These are phyloP conservation scores for Pluvialis apricaria DNA, from an alignment of 2,113 vertebrate species.

Conservation along the genomic window DNA sequence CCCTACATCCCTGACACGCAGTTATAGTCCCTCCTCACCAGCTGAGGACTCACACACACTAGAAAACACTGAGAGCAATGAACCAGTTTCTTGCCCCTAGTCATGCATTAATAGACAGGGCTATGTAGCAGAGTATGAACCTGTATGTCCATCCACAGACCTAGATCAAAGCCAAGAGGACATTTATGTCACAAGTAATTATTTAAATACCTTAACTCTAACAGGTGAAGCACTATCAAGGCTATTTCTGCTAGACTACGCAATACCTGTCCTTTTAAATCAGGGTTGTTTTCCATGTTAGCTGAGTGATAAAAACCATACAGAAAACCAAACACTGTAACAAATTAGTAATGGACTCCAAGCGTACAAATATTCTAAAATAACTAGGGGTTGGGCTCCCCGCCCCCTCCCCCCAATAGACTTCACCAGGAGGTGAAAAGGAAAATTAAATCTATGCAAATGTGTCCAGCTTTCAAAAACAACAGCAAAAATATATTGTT, in stretches of 20 bases:
- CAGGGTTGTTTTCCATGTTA: background rate
- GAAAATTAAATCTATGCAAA: slow-evolving; percentile 7
- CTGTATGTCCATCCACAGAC: background rate
- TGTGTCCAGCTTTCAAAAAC: background rate
- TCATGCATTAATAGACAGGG: background rate
- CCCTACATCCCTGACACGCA: background rate
- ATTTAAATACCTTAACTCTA: background rate
- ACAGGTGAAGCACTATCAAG: background rate
- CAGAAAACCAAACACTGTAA: background rate
- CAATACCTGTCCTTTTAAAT: background rate
- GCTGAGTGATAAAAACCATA: background rate
- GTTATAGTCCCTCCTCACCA: background rate
- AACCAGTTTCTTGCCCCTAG: fast-evolving
- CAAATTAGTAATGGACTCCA: background rate
- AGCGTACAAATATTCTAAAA: background rate
- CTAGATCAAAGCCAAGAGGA: background rate
- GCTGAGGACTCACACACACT: background rate
- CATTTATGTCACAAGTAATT: background rate
- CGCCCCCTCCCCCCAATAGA: fast-evolving
- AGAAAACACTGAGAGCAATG: background rate
- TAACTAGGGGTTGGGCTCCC: background rate
- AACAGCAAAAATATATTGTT: background rate
- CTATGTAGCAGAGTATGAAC: fast-evolving
- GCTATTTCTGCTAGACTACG: background rate
- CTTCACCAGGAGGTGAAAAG: background rate